These are phyloP conservation scores for Acipenser oxyrinchus DNA, from an alignment of 2,797 vertebrate genomes.

Conservation along the genomic window DNA sequence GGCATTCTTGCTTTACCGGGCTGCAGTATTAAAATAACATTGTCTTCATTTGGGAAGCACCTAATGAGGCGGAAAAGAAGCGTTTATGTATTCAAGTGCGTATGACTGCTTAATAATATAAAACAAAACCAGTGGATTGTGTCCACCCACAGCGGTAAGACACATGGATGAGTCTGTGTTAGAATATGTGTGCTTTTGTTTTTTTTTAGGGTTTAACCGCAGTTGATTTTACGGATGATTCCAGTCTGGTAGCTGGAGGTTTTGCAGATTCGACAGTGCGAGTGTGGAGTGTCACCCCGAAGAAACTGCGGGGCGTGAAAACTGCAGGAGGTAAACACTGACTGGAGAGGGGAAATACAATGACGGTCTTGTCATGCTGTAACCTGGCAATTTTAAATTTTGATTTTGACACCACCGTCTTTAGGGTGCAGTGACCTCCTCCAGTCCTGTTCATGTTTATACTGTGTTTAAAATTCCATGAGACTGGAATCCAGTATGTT, in stretches of 20 bases:
- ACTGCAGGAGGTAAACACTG: conserved; percentile 73
- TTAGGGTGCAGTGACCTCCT: no score
- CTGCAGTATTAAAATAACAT: no score
- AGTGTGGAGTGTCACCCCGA: conserved; percentile 93
- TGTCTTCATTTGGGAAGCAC: no score
- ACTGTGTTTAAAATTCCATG: no score
- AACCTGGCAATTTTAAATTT: no score
- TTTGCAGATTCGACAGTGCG: conserved; percentile 95
- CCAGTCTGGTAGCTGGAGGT: conserved; percentile 91
- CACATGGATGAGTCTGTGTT: no score
- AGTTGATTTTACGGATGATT: conserved; percentile 93
- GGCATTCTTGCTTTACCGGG: neutral
- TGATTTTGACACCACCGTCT: no score
- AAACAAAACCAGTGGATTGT: no score
- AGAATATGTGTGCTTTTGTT: conserved; percentile 10
- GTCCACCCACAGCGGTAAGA: no score
- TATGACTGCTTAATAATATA: no score
- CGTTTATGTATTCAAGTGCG: neutral
- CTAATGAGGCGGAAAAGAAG: neutral
- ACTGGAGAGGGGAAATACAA: neutral
- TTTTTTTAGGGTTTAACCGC: conserved; percentile 81
- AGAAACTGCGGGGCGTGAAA: conserved; percentile 92
- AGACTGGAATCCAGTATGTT: no score
- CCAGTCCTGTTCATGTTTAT: no score
- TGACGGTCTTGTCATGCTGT: neutral